phyloP scores from a whole-genome alignment of 2,113 vertebrate genomes.

The Hyperopisus bebe region DNA sequence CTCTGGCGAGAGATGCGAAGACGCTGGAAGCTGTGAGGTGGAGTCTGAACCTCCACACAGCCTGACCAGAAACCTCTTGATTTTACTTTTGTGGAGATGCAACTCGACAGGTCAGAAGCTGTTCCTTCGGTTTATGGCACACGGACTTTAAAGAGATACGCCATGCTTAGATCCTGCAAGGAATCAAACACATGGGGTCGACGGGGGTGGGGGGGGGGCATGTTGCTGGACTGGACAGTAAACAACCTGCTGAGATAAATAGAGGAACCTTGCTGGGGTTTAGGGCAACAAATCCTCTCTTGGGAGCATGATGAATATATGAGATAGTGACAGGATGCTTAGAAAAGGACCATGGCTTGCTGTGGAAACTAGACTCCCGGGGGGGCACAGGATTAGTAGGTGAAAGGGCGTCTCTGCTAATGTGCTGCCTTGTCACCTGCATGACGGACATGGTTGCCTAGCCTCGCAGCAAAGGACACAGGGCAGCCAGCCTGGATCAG shows the following conservation, averaged over 20 bases:
- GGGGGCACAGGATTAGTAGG: background rate
- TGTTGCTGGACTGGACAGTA: background rate
- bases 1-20: background rate
- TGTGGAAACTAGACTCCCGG: background rate
- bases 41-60: background rate
- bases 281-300: background rate
- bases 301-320: background rate
- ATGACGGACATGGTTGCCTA: background rate
- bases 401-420: background rate
- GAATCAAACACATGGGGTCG: background rate
- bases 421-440: background rate
- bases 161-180: background rate
- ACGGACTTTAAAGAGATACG: background rate
- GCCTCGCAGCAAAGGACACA: background rate
- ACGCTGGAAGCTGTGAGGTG: background rate
- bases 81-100: background rate
- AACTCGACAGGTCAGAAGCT: background rate
- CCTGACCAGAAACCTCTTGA: background rate
- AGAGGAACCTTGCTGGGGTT: background rate
- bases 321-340: background rate
- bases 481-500: background rate
- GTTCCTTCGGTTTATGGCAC: background rate
- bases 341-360: background rate
- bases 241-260: background rate
- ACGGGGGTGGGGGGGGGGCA: background rate